phyloP scores from a whole-genome alignment of 2,113 vertebrate species.

The Tauraco erythrolophus region DNA sequence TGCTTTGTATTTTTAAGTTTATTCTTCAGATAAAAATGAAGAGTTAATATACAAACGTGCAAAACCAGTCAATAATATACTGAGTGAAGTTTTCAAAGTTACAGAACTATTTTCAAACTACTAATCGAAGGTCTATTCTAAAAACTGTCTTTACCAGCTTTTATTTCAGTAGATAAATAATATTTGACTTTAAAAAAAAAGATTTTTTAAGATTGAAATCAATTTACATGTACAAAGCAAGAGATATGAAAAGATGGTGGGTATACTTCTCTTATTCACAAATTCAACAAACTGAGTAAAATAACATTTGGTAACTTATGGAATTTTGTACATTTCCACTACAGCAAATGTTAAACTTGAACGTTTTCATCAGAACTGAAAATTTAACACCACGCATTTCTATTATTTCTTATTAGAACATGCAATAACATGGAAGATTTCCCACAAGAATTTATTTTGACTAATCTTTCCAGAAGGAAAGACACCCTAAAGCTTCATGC shows the following conservation, averaged over 20 bases:
- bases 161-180: background rate
- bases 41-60: background rate
- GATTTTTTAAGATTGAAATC: background rate
- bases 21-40: background rate
- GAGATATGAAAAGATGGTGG: background rate
- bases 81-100: background rate
- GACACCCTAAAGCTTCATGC: background rate
- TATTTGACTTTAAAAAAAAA: background rate
- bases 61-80: background rate
- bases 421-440: background rate
- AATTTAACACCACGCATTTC: background rate
- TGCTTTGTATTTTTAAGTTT: background rate
- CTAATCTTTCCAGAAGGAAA: background rate
- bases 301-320: background rate
- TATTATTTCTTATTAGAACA: background rate
- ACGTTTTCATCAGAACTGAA: background rate
- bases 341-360: background rate
- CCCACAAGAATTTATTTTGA: background rate
- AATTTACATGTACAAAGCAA: background rate
- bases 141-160: background rate
- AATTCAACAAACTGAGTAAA: background rate
- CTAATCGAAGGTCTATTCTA: background rate
- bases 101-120: background rate
- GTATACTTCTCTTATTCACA: background rate
- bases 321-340: background rate